Evolutionary conservation across 2,888 invertebrate species (phyloP).

Genomic region (Drosophila robusta): DNA sequence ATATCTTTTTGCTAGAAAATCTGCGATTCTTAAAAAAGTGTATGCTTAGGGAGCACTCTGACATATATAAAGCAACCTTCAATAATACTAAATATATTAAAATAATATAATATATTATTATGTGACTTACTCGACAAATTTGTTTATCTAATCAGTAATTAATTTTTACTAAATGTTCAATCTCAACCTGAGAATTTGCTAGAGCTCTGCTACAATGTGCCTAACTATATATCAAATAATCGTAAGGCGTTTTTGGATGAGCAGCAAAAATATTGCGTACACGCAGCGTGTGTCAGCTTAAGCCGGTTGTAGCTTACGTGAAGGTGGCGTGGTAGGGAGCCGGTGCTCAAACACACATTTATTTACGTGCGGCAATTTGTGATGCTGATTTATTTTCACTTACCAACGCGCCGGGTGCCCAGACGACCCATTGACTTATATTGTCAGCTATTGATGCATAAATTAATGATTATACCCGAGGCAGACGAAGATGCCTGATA

Average conservation of each 20-base stretch:
- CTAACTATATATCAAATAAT: slow-evolving; percentile 2
- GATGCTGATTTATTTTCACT: slow-evolving; percentile 74
- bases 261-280: slow-evolving; percentile 38
- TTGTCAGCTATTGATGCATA: slow-evolving; percentile 79
- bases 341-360: slow-evolving; percentile 52
- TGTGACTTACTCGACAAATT: neutral
- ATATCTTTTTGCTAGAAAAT: too few relatives aligned
- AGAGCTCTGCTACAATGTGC: neutral
- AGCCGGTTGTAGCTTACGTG: slow-evolving; percentile 10
- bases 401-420: slow-evolving; percentile 61
- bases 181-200: too few relatives aligned
- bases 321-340: neutral
- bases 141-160: too few relatives aligned
- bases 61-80: neutral
- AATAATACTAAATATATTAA: neutral
- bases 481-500: slow-evolving; percentile 56
- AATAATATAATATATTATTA: neutral
- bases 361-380: slow-evolving; percentile 70
- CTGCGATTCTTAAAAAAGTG: too few relatives aligned
- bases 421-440: slow-evolving; percentile 77
- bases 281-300: slow-evolving; percentile 33
- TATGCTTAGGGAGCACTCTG: too few relatives aligned
- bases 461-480: slow-evolving; percentile 73
- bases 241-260: slow-evolving; percentile 12
- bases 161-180: neutral